Evolutionary conservation across 2,113 vertebrate genomes (phyloP).

Genomic region (Heterochromis multidens): DNA sequence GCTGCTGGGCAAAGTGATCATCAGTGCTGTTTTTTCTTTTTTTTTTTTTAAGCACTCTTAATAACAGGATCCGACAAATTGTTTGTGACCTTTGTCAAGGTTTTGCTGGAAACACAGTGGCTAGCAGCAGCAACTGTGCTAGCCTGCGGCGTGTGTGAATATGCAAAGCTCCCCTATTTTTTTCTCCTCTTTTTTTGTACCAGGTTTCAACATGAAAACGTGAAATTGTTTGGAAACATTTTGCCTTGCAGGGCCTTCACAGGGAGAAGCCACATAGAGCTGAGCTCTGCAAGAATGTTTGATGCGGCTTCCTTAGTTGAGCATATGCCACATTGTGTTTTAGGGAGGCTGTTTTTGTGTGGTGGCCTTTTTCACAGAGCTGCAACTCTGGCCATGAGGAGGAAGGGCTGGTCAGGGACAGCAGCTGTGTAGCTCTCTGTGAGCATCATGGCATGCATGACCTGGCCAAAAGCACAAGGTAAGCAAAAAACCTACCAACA

Average conservation of each 20-base stretch:
- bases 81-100: constrained; percentile 97
- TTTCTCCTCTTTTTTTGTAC: not conserved
- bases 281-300: constrained; percentile 68
- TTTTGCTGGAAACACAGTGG: constrained; percentile 80
- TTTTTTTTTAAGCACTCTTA: constrained; percentile 78
- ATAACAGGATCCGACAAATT: constrained; percentile 84
- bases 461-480: constrained; percentile 26
- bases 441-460: constrained; percentile 45
- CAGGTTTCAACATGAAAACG: constrained; percentile 59
- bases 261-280: constrained; percentile 42
- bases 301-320: constrained; percentile 56
- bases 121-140: constrained; percentile 55
- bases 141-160: constrained; percentile 83
- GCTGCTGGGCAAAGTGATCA: constrained; percentile 91
- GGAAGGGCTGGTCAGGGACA: constrained; percentile 44
- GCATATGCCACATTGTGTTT: constrained; percentile 71
- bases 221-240: constrained; percentile 78
- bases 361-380: constrained; percentile 15
- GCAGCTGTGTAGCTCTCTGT: constrained; percentile 49
- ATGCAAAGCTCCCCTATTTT: constrained; percentile 74
- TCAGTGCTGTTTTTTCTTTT: constrained; percentile 52
- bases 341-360: constrained; percentile 26
- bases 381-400: constrained; percentile 8
- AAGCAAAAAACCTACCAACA: constrained; percentile 5
- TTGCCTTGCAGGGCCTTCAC: constrained; percentile 67